These are phyloP conservation scores for Autographa gamma DNA, from an alignment of 2,888 invertebrate species.

Conservation along the genomic window DNA sequence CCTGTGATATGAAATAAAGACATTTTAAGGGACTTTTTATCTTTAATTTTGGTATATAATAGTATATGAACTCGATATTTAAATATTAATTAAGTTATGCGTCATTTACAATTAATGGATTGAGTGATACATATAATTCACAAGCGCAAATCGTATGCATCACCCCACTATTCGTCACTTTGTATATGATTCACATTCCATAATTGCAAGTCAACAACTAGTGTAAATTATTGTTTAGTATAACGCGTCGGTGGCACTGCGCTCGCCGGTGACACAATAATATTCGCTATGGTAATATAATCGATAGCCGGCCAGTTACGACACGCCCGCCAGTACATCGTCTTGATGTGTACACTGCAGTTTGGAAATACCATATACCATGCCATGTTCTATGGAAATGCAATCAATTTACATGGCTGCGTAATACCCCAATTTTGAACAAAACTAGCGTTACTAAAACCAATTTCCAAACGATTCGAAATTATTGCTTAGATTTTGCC, in stretches of 20 bases:
- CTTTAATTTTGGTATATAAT: neutral
- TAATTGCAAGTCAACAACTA: conserved; percentile 32
- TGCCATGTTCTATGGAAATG: conserved; percentile 42
- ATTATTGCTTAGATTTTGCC: too few relatives aligned
- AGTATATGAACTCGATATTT: neutral
- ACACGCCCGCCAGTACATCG: conserved; percentile 47
- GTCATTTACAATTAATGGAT: neutral
- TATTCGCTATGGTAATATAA: conserved; percentile 60
- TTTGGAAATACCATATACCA: conserved; percentile 42
- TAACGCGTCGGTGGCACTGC: conserved; percentile 20
- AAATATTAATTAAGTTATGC: neutral
- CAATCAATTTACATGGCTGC: conserved; percentile 22
- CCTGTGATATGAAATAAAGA: neutral
- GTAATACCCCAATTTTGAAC: neutral
- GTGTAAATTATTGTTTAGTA: conserved; percentile 38
- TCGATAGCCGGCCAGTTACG: conserved; percentile 59
- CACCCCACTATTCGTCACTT: conserved; percentile 12
- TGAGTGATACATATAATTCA: conserved; percentile 9
- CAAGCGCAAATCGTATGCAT: conserved; percentile 11
- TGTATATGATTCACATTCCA: conserved; percentile 37
- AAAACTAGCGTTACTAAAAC: too few relatives aligned
- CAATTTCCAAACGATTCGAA: too few relatives aligned
- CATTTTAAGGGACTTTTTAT: neutral
- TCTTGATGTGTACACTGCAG: conserved; percentile 37
- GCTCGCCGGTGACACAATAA: conserved; percentile 54